A percentile compares a stretch with the other conserved stretches of the same genome.
Evolutionary conservation across 1,140 invertebrate genomes (phyloP).

Genomic region (Musca vetustissima): DNA sequence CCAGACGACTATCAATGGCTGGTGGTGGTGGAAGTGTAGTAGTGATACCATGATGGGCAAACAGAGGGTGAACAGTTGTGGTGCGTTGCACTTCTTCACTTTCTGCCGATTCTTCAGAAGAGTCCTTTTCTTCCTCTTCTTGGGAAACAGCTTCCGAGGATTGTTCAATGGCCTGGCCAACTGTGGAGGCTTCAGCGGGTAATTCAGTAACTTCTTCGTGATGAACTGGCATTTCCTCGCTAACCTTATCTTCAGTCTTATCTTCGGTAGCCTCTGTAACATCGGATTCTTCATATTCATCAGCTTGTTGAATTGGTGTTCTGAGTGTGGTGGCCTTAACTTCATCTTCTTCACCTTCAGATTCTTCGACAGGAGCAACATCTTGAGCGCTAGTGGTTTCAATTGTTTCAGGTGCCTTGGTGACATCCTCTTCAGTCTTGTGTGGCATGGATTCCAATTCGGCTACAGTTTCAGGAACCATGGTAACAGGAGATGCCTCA

Average conservation of each 20-base stretch:
- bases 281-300: slow-evolving; percentile 1
- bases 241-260: slow-evolving; percentile 3
- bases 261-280: neutral
- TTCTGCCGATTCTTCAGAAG: slow-evolving; percentile 23
- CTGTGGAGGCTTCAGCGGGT: neutral
- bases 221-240: neutral
- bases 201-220: neutral
- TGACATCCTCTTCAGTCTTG: too few species aligned
- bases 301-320: neutral
- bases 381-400: too few species aligned
- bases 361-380: neutral
- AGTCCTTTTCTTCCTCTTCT: slow-evolving; percentile 23
- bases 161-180: slow-evolving; percentile 11
- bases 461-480: neutral
- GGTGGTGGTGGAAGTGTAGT: slow-evolving; percentile 35
- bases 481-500: neutral
- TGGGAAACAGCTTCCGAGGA: slow-evolving; percentile 21
- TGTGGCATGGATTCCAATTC: neutral
- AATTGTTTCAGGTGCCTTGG: too few species aligned
- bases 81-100: slow-evolving; percentile 24
- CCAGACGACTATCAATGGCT: slow-evolving; percentile 35
- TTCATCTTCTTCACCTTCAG: neutral
- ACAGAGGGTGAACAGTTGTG: slow-evolving; percentile 45
- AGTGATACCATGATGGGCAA: slow-evolving; percentile 33
- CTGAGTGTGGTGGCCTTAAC: neutral